phyloP scores from a whole-genome alignment of 1,140 invertebrate genomes.

The Acromyrmex echinatior region DNA sequence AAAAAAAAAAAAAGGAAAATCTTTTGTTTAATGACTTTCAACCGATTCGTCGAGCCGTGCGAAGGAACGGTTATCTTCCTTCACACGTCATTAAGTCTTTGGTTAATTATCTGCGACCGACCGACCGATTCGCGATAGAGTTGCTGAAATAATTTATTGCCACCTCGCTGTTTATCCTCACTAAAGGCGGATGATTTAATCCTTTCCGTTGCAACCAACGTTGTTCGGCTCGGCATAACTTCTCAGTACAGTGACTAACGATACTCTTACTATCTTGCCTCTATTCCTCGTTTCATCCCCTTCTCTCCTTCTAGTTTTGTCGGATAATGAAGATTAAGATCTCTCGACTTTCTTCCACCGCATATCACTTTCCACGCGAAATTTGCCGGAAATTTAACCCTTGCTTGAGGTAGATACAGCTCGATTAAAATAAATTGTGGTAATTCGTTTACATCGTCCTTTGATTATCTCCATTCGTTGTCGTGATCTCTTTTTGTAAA shows the following conservation, averaged over 20 bases:
- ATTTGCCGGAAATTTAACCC: constrained; percentile 50
- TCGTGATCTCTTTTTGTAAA: constrained; percentile 5
- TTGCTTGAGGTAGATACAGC: constrained; percentile 20
- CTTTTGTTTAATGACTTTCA: constrained; percentile 40
- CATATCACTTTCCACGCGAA: constrained; percentile 35
- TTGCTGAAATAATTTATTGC: constrained; percentile 75
- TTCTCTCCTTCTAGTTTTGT: constrained; percentile 39
- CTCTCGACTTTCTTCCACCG: constrained; percentile 62
- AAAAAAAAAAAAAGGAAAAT: neutral
- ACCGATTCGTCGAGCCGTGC: neutral
- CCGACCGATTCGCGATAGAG: constrained; percentile 45
- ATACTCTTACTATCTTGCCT: constrained; percentile 50
- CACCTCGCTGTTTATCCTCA: constrained; percentile 51
- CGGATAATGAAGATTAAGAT: constrained; percentile 73
- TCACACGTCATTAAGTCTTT: constrained; percentile 45
- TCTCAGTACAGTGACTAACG: constrained; percentile 61
- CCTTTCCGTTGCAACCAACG: constrained; percentile 29
- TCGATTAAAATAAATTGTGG: constrained; percentile 33
- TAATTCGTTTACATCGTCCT: constrained; percentile 38
- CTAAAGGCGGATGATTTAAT: constrained; percentile 67
- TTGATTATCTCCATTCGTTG: neutral
- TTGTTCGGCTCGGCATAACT: constrained; percentile 41
- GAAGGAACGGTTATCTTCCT: constrained; percentile 8
- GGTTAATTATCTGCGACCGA: constrained; percentile 62
- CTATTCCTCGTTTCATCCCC: constrained; percentile 5